Evolutionary conservation across 2,888 invertebrate genomes (phyloP), one percentile per base, ranked within the genome.

Genomic region (Eristalis pertinax): DNA sequence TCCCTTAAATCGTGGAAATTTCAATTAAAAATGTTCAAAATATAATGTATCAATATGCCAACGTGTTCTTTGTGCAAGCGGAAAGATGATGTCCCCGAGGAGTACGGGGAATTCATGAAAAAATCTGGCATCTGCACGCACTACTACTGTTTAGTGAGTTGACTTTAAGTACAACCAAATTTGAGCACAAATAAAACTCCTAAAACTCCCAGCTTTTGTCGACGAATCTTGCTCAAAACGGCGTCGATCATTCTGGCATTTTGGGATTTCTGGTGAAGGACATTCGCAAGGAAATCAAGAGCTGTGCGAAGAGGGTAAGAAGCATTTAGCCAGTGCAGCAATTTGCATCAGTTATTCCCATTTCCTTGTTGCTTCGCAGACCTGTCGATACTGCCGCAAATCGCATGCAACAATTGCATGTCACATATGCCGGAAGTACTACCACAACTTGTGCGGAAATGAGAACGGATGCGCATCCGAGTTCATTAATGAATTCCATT

Each of bases 251-350:
- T 2, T 94, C 96, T 73, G 97, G 97, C 0, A 95, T 97, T 35
- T 94, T 96, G 85, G 97, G 97, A 0, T 98, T 98, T 91, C 91
- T 96, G 24, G 91, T 95, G 10, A 91, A 93, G 0, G 97, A 97
- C 90, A 97, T 98, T 58, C 91, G 94, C 4, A 94, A 94, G 43
- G 97, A 97, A 92, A 90, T 96, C 1, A 94, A 93, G 38, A 93
- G 96, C 88, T 95, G 95, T 70, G 94, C 94, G 78, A 94, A 94
- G 92, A 94, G 96, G 93, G 96, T 96, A 93, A 80, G 64, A n/a
- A 11, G n/a, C n/a, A 24, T 62, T 35, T 24, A 26, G 7, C 15
- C 5, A 43, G 19, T 50, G 22, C 24, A 56, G 43, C 0, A 38
- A 5, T 13, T 43, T 3, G 7, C n/a, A n/a, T 11, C 35, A 38